Base-by-base conservation (phyloP, 2,888 invertebrate genomes). In the Pyralis farinalis region DNA sequence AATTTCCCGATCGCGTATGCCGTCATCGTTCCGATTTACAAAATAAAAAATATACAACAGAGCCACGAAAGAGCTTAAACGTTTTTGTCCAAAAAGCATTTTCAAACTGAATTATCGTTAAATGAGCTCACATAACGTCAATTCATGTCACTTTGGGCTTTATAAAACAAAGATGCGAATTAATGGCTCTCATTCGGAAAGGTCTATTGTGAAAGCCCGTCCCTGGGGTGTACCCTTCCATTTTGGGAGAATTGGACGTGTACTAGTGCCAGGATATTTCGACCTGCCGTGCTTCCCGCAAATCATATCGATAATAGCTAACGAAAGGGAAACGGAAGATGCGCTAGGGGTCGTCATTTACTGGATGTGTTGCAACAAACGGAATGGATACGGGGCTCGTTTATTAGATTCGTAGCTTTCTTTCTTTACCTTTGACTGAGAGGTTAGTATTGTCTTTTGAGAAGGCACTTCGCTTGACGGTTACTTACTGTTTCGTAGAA, bases 101-200 rank as follows among this genome's bases (percentile, higher is more conserved):
- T 63, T 57, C 53, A 53, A 65, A 66, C 66, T 65, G 68, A 76
- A 77, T 79, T 76, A 75, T 80, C 72, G 70, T 69, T 65, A 73
- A 79, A 80, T 80, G 77, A 77, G 72, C 66, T 77, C 70, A 65
- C 71, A 70, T 73, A 74, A 75, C 72, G 80, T 81, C 81, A 73
- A 79, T 80, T 76, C 73, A 64, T 75, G 80, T 84, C 83, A 79
- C 79, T 80, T 72, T 63, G 71, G 72, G 75, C 79, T 83, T 80
- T 83, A 81, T 82, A 82, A 85, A 85, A 85, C 85, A 85, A 86
- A 85, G 84, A 85, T 82, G 77, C 72, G 84, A 83, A 84, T 86
- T 87, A 86, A 86, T 86, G 83, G 81, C 66, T 68, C 78, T 80
- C 83, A 82, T 85, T 85, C 79, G 69, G 68, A 70, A 77, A 75